Evolutionary conservation across 2,113 vertebrate species (phyloP).

Genomic region (Poeciliopsis prolifica): DNA sequence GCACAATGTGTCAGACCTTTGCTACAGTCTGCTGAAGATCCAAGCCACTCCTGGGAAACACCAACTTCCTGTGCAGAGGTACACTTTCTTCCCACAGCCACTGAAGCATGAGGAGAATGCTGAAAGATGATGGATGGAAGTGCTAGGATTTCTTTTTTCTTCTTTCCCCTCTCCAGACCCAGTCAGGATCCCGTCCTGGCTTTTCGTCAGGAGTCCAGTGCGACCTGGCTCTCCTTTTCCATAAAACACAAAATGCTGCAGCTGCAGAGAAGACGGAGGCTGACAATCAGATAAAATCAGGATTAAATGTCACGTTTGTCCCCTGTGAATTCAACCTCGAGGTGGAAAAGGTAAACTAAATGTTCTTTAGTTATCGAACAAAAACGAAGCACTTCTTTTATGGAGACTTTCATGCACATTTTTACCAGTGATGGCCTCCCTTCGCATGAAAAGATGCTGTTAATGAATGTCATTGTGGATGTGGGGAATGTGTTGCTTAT

Average conservation of each 20-base stretch:
- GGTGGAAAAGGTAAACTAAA: constrained; percentile 25
- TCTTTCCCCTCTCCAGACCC: constrained; percentile 23
- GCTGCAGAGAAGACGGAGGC: constrained; percentile 34
- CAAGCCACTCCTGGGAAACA: constrained; percentile 50
- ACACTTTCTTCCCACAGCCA: constrained; percentile 47
- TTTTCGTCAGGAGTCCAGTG: constrained; percentile 46
- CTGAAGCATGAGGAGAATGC: constrained; percentile 53
- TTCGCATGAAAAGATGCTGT: constrained; percentile 48
- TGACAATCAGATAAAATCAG: constrained; percentile 67
- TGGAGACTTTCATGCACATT: constrained; percentile 32
- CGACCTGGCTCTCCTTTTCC: constrained; percentile 25
- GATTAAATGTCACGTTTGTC: constrained; percentile 61
- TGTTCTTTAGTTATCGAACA: constrained; percentile 12
- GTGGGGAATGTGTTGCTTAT: constrained; percentile 60
- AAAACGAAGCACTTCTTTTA: neutral
- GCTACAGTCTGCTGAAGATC: constrained; percentile 48
- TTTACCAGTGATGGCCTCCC: constrained; percentile 44
- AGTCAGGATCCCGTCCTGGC: constrained; percentile 52
- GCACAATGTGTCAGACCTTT: constrained; percentile 41
- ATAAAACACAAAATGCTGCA: constrained; percentile 42
- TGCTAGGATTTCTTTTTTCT: constrained; percentile 40
- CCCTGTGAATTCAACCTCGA: constrained; percentile 26
- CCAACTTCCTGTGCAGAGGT: constrained; percentile 57
- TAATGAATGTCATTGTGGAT: constrained; percentile 60
- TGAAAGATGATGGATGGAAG: constrained; percentile 58